Base-by-base conservation (phyloP, 2,797 vertebrate genomes). In the Enteromius paludinosus region DNA sequence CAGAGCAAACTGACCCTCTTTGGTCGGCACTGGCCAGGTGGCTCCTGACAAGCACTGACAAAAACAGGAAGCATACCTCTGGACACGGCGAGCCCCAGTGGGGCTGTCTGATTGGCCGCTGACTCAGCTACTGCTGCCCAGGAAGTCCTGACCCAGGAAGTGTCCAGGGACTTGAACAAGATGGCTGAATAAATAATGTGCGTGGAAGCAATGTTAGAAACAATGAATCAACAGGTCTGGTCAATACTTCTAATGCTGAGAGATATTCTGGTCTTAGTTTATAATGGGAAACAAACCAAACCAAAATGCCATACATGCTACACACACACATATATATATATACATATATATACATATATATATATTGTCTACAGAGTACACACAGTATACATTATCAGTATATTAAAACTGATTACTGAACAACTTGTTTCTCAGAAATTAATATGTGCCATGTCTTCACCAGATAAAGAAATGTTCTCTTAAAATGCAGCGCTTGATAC, bases 31-130 rank as follows among this genome's bases (percentile, higher is more conserved):
- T 82, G 86, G 85, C 81, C 86, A 86, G 88, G 88, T 88, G 87
- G 87, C 88, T 84, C 49, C 84, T 89, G 88, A 89, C 88, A 89
- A 85, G 71, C 66, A 0, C 79, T 87, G 86, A 87, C 86, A 87
- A 87, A 86, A 87, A 87, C 85, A 88, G 85, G 86, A 88, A 69
- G 85, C 79, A 65, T 73, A 52, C 64, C 82, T 75, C 83, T 86
- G 85, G 78, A 81, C 86, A 77, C 15, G 62, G 83, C 81, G 62
- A 84, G 82, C 78, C 78, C 83, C 79, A 83, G 75, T 56, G 61
- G 84, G 82, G 70, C 77, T 72, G 70, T 75, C 78, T 86, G 87
- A 86, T 86, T 83, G 84, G 83, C 65, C 59, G 85, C 87, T 86
- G 87, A 88, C 71, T 88, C 87, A 88, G 87, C 85, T 62, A 35